Evolutionary conservation across 2,888 invertebrate genomes (phyloP).

Genomic region (Laothoe populi): DNA sequence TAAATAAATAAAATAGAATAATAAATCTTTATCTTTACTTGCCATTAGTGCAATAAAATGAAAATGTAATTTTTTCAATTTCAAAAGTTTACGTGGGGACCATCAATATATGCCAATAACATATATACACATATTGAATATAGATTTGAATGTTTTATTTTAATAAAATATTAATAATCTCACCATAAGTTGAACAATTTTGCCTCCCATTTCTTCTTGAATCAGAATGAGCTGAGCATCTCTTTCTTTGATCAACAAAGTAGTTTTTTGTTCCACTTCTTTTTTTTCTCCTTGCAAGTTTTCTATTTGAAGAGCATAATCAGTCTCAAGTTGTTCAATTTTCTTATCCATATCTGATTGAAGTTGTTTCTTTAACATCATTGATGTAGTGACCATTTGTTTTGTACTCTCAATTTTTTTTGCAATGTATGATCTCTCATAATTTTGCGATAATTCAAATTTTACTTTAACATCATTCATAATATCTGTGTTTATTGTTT

Average conservation of each 20-base stretch:
- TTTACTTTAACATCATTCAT: constrained; percentile 69
- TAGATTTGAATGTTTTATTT: neutral
- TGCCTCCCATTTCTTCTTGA: constrained; percentile 66
- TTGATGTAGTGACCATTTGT: constrained; percentile 66
- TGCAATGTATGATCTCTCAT: constrained; percentile 71
- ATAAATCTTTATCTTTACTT: too few relatives aligned
- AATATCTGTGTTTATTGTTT: constrained; percentile 43
- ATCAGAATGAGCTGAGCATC: constrained; percentile 62
- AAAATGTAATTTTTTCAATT: too few relatives aligned
- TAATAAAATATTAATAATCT: constrained; percentile 9
- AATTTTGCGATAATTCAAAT: constrained; percentile 73
- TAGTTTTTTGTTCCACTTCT: constrained; percentile 77
- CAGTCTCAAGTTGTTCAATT: constrained; percentile 70
- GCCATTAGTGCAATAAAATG: too few relatives aligned
- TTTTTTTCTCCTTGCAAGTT: constrained; percentile 76
- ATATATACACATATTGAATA: too few relatives aligned
- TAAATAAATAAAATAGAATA: too few relatives aligned
- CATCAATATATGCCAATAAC: too few relatives aligned
- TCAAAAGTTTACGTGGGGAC: too few relatives aligned
- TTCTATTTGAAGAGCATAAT: constrained; percentile 73
- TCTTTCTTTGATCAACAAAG: constrained; percentile 70
- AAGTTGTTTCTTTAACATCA: constrained; percentile 72
- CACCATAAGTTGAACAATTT: constrained; percentile 68
- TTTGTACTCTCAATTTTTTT: constrained; percentile 73
- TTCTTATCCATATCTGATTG: constrained; percentile 74